Conservation (phyloP, 1,140 invertebrate genomes). For the Zaprionus davidi region DNA sequence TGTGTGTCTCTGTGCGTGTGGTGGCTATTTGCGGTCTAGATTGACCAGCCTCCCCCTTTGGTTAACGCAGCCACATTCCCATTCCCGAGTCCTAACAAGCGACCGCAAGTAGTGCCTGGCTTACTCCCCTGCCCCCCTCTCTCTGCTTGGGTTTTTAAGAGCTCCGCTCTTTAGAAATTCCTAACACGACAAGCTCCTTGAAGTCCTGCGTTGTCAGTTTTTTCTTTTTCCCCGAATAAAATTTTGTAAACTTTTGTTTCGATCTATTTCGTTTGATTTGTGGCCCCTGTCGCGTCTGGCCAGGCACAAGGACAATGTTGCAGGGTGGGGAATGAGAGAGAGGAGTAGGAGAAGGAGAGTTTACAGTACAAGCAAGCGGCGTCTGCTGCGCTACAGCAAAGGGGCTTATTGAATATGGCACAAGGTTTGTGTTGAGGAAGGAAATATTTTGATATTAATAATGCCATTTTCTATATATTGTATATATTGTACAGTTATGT, state of each 20-base stretch:
- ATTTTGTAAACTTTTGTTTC: constrained; percentile 73
- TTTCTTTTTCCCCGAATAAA: constrained; percentile 13
- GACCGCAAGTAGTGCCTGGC: constrained; percentile 32
- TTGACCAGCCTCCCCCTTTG: constrained; percentile 19
- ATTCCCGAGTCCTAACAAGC: constrained; percentile 16
- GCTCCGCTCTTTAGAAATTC: constrained; percentile 35
- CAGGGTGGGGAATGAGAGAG: neutral
- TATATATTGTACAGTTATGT: too few species aligned
- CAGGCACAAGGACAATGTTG: constrained; percentile 3
- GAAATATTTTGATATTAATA: neutral
- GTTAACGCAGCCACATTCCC: neutral
- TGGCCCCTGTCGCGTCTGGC: constrained; percentile 45
- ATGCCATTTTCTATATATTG: too few species aligned
- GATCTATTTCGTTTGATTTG: constrained; percentile 65
- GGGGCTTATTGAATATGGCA: neutral
- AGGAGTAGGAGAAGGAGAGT: neutral
- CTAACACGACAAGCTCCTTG: constrained; percentile 34
- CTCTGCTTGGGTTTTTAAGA: neutral
- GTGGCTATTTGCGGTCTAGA: constrained; percentile 33
- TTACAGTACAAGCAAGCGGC: neutral
- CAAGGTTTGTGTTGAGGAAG: neutral
- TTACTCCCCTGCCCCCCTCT: neutral
- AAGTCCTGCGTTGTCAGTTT: constrained; percentile 4
- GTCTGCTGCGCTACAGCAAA: neutral
- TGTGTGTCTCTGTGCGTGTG: constrained; percentile 14